Base-by-base conservation (phyloP, 2,113 vertebrate species). In the Thamnaconus septentrionalis region DNA sequence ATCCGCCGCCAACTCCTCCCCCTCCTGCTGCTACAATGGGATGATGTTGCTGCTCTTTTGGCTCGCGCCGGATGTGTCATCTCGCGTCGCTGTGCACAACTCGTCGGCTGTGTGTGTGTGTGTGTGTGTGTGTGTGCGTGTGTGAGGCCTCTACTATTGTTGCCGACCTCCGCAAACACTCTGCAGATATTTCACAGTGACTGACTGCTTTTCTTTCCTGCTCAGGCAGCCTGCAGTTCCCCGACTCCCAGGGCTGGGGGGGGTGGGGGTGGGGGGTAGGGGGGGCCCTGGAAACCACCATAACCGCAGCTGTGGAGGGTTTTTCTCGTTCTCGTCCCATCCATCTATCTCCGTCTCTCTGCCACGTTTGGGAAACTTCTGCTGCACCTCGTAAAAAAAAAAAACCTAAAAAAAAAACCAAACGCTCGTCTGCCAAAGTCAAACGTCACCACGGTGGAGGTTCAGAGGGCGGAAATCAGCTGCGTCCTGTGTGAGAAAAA, bases 181-280 rank as follows among this genome's bases (percentile, higher is more conserved):
- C 65, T 70, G 73, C 79, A 81, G 73, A 88, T 82, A 82, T 82
- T 82, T 87, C 84, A 83, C 86, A 88, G 75, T 86, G 79, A 80
- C 52, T 82, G 82, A 80, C 50, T 70, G 78, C 79, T 82, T 90
- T 31, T 88, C 73, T 82, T 66, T 77, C 43, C 8, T 52, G 46
- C 52, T 61, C 55, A 66, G 64, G 69, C 53, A 59, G 79, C 66
- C 72, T 64, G 53, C 64, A 73, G 66, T 59, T 73, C 65, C 56
- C 74, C 59, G n/a, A 61, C 67, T 76, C 18, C 18, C 18, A 31
- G 18, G 1, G 18, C 18, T 31, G 18, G 18, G 18, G 2, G 18
- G 1, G 18, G 58, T 51, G 61, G 42, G 56, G 65, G 71, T 71
- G 74, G 83, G 81, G 78, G 85, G 78, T 65, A 43, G 64, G 53